Conservation (phyloP, 2,888 invertebrate species). For the Asteroscopus sphinx region DNA sequence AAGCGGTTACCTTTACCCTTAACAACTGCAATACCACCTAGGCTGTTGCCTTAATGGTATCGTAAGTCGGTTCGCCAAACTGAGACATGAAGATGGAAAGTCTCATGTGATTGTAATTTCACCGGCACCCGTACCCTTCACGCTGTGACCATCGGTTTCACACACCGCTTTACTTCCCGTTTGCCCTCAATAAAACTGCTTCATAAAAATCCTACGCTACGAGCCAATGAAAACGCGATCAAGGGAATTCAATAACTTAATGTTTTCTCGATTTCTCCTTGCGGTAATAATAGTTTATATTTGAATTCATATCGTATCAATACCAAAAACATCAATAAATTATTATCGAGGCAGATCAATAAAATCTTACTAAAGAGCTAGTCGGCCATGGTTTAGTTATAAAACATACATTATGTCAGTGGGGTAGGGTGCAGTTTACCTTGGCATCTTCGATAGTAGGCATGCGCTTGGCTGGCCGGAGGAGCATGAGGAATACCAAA, state of each 20-base stretch:
- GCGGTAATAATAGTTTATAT: slow-evolving; percentile 28
- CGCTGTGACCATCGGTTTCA: slow-evolving; percentile 13
- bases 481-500: slow-evolving; percentile 91
- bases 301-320: slow-evolving; percentile 25
- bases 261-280: slow-evolving; percentile 23
- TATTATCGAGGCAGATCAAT: slow-evolving; percentile 26
- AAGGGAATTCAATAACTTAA: slow-evolving; percentile 26
- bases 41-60: no score
- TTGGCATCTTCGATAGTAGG: slow-evolving; percentile 81
- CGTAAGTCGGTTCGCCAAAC: no score
- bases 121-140: neutral
- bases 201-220: slow-evolving; percentile 30
- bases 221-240: slow-evolving; percentile 34
- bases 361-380: slow-evolving; percentile 37
- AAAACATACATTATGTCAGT: slow-evolving; percentile 27
- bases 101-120: no score
- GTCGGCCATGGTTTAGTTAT: slow-evolving; percentile 44
- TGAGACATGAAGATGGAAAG: no score
- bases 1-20: no score
- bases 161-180: slow-evolving; percentile 17
- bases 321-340: slow-evolving; percentile 42
- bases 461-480: slow-evolving; percentile 89
- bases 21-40: no score
- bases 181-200: slow-evolving; percentile 34
- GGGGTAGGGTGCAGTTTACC: slow-evolving; percentile 64